These are phyloP conservation scores for Timandra comae DNA, from an alignment of 2,888 invertebrate genomes.

Conservation along the genomic window DNA sequence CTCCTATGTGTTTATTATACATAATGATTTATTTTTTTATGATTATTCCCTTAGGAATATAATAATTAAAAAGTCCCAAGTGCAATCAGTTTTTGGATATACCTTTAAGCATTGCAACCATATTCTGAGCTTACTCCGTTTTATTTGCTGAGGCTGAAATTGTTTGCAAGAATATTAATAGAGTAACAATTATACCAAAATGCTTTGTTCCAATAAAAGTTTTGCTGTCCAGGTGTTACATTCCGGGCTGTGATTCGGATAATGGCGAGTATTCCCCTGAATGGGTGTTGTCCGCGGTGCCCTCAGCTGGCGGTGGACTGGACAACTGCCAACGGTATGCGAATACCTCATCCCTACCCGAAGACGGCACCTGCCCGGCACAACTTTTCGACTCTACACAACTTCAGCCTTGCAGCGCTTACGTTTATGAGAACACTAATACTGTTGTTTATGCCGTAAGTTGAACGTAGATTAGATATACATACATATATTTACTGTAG, in stretches of 20 bases:
- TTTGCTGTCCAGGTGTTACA: conserved; percentile 48
- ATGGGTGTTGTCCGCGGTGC: conserved; percentile 29
- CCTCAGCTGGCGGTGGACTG: conserved; percentile 15
- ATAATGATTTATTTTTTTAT: too few relatives aligned
- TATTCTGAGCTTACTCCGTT: conserved; percentile 37
- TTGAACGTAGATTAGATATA: too few relatives aligned
- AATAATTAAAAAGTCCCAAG: too few relatives aligned
- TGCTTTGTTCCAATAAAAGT: too few relatives aligned
- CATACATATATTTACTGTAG: too few relatives aligned
- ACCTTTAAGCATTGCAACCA: too few relatives aligned
- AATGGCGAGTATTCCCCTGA: conserved; percentile 39
- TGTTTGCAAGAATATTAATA: too few relatives aligned
- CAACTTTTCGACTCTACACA: conserved; percentile 22
- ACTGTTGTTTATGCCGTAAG: conserved; percentile 36
- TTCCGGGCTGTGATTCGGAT: conserved; percentile 36
- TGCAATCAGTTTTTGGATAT: conserved; percentile 1
- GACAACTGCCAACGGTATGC: conserved; percentile 53
- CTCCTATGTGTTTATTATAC: too few relatives aligned
- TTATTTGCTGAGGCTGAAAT: too few relatives aligned
- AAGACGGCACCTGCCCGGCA: conserved; percentile 21
- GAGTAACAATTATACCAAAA: too few relatives aligned
- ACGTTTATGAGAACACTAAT: conserved; percentile 31
- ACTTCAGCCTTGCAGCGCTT: conserved; percentile 23
- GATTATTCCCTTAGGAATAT: too few relatives aligned
- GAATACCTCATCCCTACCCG: conserved; percentile 3